Conservation (phyloP, 2,113 vertebrate genomes). For the Etia nguti region DNA sequence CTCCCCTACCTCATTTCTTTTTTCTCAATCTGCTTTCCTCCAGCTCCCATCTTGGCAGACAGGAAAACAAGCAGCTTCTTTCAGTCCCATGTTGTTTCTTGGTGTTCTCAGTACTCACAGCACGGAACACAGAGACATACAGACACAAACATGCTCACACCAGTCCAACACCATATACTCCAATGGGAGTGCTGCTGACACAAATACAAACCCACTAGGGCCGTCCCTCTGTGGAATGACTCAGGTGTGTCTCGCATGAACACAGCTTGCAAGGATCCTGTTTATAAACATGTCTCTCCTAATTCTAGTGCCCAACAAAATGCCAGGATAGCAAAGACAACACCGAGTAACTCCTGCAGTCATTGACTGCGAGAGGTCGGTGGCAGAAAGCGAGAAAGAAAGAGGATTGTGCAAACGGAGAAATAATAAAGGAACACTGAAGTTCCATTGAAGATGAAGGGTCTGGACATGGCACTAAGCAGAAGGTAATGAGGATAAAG, state of each 20-base stretch:
- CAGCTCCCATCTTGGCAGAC: conserved; percentile 47
- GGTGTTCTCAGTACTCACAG: conserved; percentile 45
- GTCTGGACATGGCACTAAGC: conserved; percentile 31
- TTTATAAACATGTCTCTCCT: conserved; percentile 18
- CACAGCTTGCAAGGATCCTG: conserved; percentile 15
- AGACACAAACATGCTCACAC: conserved; percentile 48
- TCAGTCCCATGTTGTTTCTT: conserved; percentile 57
- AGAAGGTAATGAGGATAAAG: conserved; percentile 63
- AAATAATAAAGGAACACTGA: conserved; percentile 10
- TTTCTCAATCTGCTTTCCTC: conserved; percentile 23
- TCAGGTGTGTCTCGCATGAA: conserved; percentile 58
- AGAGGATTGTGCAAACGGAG: conserved; percentile 2
- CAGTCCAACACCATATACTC: conserved; percentile 42
- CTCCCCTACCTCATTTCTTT: neutral
- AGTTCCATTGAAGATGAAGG: conserved; percentile 27
- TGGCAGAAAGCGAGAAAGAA: neutral
- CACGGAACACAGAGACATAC: conserved; percentile 17
- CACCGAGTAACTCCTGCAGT: conserved; percentile 1
- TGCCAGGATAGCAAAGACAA: neutral
- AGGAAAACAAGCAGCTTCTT: conserved; percentile 70
- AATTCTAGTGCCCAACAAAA: conserved; percentile 23
- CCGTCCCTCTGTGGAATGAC: conserved; percentile 39
- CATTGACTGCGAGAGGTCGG: conserved; percentile 3
- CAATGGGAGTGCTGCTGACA: conserved; percentile 49
- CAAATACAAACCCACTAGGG: conserved; percentile 52